These are phyloP conservation scores for Drosophila imparisetae DNA, from an alignment of 2,888 invertebrate genomes.

Conservation along the genomic window DNA sequence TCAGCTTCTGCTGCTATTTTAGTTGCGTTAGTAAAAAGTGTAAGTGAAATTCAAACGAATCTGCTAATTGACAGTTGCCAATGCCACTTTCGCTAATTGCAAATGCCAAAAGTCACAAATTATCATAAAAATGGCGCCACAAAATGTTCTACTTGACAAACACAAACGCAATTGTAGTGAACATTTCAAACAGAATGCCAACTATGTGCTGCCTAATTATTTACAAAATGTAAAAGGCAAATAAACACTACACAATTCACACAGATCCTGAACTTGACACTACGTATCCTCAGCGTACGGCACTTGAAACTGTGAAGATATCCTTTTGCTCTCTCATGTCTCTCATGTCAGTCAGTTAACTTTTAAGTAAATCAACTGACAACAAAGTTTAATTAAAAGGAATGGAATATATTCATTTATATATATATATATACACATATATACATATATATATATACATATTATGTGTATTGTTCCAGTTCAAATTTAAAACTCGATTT, in stretches of 20 bases:
- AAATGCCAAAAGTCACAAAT: conserved; percentile 54
- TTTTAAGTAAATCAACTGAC: conserved; percentile 69
- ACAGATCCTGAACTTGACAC: conserved; percentile 24
- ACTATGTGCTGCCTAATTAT: conserved; percentile 42
- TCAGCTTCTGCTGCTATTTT: neutral
- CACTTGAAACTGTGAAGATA: conserved; percentile 44
- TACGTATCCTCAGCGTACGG: conserved; percentile 32
- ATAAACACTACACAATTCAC: conserved; percentile 20
- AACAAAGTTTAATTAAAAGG: conserved; percentile 44
- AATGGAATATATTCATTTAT: neutral
- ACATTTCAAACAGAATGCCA: conserved; percentile 35
- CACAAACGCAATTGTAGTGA: conserved; percentile 22
- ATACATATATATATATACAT: neutral
- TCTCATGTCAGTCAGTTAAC: conserved; percentile 59
- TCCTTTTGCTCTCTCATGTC: conserved; percentile 47
- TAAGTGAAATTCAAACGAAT: conserved; percentile 34
- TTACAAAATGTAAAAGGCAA: conserved; percentile 35
- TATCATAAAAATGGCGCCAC: conserved; percentile 33
- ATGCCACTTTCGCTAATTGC: conserved; percentile 31
- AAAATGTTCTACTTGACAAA: conserved; percentile 39
- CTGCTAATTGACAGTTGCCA: conserved; percentile 24
- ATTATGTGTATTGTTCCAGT: neutral
- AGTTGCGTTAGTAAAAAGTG: conserved; percentile 18
- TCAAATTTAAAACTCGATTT: conserved; percentile 28
- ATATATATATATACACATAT: neutral